Evolutionary conservation across 2,113 vertebrate species (phyloP).

Genomic region (Atlantisia rogersi): DNA sequence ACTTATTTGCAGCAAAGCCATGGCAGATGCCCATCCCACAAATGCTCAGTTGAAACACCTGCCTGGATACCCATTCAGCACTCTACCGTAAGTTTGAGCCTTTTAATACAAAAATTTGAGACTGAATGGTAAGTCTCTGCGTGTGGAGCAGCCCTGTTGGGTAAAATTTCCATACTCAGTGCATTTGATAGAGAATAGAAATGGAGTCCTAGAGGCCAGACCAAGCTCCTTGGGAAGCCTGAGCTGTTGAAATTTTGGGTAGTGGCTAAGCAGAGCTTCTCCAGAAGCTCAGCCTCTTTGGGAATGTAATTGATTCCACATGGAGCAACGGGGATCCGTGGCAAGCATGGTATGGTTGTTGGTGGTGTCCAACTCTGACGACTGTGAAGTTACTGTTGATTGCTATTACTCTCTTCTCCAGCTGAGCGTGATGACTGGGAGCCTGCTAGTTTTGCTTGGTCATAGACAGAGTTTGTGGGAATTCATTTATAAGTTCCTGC

Average conservation of each 20-base stretch:
- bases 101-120: constrained; percentile 60
- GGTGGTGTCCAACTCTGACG: neutral
- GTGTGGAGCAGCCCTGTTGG: neutral
- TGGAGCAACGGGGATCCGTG: neutral
- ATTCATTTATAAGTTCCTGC: neutral
- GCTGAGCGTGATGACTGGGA: neutral
- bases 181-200: neutral
- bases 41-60: constrained; percentile 80
- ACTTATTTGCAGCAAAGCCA: constrained; percentile 81
- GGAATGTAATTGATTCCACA: neutral
- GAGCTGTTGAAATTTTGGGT: neutral
- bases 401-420: neutral
- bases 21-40: constrained; percentile 81
- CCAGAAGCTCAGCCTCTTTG: neutral
- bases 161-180: neutral
- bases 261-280: neutral
- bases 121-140: constrained; percentile 36
- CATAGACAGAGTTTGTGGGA: neutral
- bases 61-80: constrained; percentile 82
- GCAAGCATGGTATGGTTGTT: rapidly evolving
- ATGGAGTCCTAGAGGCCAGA: neutral
- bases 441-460: neutral
- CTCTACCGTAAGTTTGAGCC: constrained; percentile 77
- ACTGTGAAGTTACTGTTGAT: neutral
- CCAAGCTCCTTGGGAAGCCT: neutral